Base-by-base conservation (phyloP, 2,888 invertebrate species). In the Trilocha varians region DNA sequence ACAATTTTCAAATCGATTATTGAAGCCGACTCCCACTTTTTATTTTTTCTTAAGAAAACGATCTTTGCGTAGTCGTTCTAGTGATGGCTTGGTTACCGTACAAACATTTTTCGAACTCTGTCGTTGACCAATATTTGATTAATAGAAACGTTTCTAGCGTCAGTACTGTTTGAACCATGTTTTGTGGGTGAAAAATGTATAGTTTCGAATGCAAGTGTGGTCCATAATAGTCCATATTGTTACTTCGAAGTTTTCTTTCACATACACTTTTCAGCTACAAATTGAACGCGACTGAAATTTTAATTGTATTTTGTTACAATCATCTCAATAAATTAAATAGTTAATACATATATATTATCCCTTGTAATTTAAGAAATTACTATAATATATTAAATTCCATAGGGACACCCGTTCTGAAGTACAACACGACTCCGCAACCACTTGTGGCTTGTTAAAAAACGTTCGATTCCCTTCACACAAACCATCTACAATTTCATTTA, bases 1-100 rank as follows among this genome's bases (percentile, higher is more conserved):
- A 84, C 76, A 80, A 68, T 76, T 71, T 70, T 62, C 59, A 76
- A 78, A 78, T 76, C 78, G 77, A 82, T 82, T 78, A 74, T 73
- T 70, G 66, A 67, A 67, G 67, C 67, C 64, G 68, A 70, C 70
- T 72, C 61, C 65, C 62, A 55, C 57, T 65, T 69, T 65, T 70
- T 61, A 56, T 52, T 51, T 68, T 71, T 75, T 73, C 69, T 49
- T 55, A 48, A 57, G 49, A 43, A 42, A 49, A 54, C 52, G 51
- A 50, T 51, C 55, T 57, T 25, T 25, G 25, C 57, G 60, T 59
- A 55, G 59, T 56, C 55, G 56, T 55, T 53, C 45, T 44, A 50
- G 54, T 45, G 47, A 56, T 51, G 58, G 60, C 60, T 70, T 62
- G 60, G 64, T 76, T 75, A 70, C 74, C 55, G 53, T 52, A 53